A percentile compares a stretch with the other conserved stretches of the same genome.
These are phyloP conservation scores for Boleophthalmus pectinirostris DNA, from an alignment of 2,113 vertebrate species.

Conservation along the genomic window DNA sequence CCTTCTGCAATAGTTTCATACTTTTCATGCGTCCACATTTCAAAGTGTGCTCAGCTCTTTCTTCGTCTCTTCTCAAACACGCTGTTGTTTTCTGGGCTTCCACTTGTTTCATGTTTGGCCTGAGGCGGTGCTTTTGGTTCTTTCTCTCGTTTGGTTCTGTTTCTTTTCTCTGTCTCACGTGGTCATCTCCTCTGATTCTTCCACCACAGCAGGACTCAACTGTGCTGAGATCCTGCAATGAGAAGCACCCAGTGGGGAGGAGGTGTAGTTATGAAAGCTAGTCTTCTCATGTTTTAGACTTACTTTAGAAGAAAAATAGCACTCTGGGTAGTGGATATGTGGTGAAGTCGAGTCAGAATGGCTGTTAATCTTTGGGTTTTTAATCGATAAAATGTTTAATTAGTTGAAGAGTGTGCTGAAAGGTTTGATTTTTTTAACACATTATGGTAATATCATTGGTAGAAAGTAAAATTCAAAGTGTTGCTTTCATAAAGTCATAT, in stretches of 20 bases:
- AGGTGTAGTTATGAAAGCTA: constrained; percentile 31
- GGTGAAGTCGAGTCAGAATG: no score
- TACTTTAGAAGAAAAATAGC: neutral
- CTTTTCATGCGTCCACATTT: neutral
- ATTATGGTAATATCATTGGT: no score
- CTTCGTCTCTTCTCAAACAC: constrained; percentile 16
- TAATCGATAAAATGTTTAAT: no score
- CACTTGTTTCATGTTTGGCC: constrained; percentile 13
- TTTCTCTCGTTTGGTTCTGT: neutral
- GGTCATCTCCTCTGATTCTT: constrained; percentile 18
- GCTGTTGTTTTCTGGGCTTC: constrained; percentile 2
- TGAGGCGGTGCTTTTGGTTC: constrained; percentile 8
- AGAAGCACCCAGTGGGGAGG: constrained; percentile 23
- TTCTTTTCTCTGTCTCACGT: constrained; percentile 11
- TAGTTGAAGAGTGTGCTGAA: no score
- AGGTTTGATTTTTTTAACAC: no score
- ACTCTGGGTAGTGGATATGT: no score
- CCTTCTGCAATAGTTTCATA: no score
- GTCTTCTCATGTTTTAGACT: constrained; percentile 6
- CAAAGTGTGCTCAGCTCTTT: neutral
- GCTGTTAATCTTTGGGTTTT: no score
- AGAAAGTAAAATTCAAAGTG: no score
- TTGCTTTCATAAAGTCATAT: no score
- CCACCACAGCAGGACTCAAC: constrained; percentile 14
- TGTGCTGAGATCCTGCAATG: constrained; percentile 12